A percentile compares a stretch with the other conserved stretches of the same genome.
phyloP scores from a whole-genome alignment of 2,888 invertebrate species.

The Andrena marginata region DNA sequence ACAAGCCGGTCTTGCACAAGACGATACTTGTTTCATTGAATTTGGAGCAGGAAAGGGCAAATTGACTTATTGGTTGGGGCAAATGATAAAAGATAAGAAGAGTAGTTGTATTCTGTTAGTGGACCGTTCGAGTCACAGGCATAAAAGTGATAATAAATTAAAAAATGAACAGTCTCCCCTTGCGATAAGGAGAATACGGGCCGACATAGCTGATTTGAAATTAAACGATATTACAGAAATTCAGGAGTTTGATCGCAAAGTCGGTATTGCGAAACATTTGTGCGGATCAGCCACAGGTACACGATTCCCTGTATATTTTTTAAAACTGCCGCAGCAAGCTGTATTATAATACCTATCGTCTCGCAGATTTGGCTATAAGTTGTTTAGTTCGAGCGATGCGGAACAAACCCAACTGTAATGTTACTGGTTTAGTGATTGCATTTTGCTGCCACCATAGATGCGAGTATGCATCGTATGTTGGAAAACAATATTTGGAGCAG shows the following conservation, averaged over 20 bases:
- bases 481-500: constrained; percentile 87
- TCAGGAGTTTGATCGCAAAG: constrained; percentile 84
- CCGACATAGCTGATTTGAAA: constrained; percentile 93
- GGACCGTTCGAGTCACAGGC: constrained; percentile 93
- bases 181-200: constrained; percentile 89
- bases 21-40: constrained; percentile 92
- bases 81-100: constrained; percentile 86
- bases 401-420: constrained; percentile 79
- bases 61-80: constrained; percentile 91
- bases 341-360: neutral
- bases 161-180: constrained; percentile 84
- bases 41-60: constrained; percentile 97
- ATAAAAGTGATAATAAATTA: constrained; percentile 91
- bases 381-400: constrained; percentile 87
- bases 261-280: constrained; percentile 94
- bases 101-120: constrained; percentile 89
- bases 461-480: constrained; percentile 90
- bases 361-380: constrained; percentile 90
- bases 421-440: constrained; percentile 90
- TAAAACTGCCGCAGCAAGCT: neutral
- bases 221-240: constrained; percentile 87
- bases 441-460: constrained; percentile 97
- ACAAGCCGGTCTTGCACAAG: constrained; percentile 87
- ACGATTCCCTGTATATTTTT: neutral
- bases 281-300: constrained; percentile 96